A percentile compares a stretch with the other conserved stretches of the same genome.
phyloP scores from a whole-genome alignment of 1,140 invertebrate species.

The Drosophila nasuta region DNA sequence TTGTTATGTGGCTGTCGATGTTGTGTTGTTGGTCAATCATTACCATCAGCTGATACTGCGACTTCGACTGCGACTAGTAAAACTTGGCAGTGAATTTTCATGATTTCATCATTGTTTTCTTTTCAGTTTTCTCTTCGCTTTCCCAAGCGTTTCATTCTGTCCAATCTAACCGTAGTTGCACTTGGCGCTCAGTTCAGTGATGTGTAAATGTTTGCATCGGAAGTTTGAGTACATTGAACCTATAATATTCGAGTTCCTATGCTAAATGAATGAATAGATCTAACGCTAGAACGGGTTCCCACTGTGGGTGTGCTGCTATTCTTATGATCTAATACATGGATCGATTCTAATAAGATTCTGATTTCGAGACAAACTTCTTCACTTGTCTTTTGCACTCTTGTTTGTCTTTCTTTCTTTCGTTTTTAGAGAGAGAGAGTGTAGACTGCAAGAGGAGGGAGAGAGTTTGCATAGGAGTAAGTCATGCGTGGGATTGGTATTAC shows the following conservation, averaged over 20 bases:
- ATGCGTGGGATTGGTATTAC: conserved; percentile 21
- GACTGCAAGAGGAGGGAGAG: neutral
- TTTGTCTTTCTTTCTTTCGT: conserved; percentile 23
- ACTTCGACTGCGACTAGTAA: neutral
- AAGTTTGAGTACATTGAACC: conserved; percentile 46
- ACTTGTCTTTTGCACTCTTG: neutral
- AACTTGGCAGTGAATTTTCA: conserved; percentile 23
- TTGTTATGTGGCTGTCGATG: conserved; percentile 1
- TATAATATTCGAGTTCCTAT: conserved; percentile 23
- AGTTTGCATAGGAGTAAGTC: conserved; percentile 14
- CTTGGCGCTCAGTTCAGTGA: conserved; percentile 31
- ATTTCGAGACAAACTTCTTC: conserved; percentile 16
- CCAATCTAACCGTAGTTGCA: conserved; percentile 13
- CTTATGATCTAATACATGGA: conserved; percentile 17
- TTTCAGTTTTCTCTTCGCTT: conserved; percentile 9
- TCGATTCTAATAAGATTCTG: conserved; percentile 15
- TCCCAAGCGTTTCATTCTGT: conserved; percentile 19
- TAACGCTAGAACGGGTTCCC: conserved; percentile 15
- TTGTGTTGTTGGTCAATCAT: conserved; percentile 21
- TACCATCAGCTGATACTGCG: conserved; percentile 4
- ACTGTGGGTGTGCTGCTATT: conserved; percentile 19
- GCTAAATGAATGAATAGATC: conserved; percentile 19
- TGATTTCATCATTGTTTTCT: conserved; percentile 29
- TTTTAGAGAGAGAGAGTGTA: neutral
- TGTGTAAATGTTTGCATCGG: conserved; percentile 44